These are phyloP conservation scores for Lethrus apterus DNA, from an alignment of 1,140 invertebrate genomes.

Conservation along the genomic window DNA sequence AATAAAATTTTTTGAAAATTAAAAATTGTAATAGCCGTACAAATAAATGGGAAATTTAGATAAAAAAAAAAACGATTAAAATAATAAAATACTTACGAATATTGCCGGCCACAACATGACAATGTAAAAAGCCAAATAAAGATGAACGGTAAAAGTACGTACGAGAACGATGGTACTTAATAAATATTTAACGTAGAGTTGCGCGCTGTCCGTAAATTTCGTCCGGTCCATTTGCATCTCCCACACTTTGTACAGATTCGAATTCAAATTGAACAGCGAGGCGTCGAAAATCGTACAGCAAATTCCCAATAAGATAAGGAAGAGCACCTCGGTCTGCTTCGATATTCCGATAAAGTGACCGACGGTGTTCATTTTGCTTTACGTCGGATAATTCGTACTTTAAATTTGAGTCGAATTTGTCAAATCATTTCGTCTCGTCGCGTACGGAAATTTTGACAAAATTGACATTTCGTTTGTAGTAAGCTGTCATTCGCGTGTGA, in stretches of 20 bases:
- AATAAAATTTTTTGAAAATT: too few species aligned
- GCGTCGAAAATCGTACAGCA: constrained; percentile 21
- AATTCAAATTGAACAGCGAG: constrained; percentile 17
- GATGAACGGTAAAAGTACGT: constrained; percentile 20
- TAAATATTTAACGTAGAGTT: constrained; percentile 20
- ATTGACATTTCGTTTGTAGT: too few species aligned
- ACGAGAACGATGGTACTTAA: constrained; percentile 18
- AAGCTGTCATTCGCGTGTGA: too few species aligned
- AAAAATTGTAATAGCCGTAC: too few species aligned
- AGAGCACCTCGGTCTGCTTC: constrained; percentile 19
- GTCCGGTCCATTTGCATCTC: constrained; percentile 11
- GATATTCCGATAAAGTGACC: constrained; percentile 20
- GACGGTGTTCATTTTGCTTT: constrained; percentile 13
- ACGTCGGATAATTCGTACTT: too few species aligned
- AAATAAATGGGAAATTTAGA: too few species aligned
- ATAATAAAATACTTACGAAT: constrained; percentile 22
- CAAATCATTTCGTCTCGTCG: too few species aligned
- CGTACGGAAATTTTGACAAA: too few species aligned
- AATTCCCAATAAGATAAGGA: constrained; percentile 20
- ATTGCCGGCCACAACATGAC: constrained; percentile 24
- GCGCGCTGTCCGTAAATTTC: constrained; percentile 12
- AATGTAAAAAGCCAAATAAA: constrained; percentile 23
- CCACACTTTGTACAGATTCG: constrained; percentile 18
- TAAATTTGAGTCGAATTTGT: too few species aligned
- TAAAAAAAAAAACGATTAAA: too few species aligned